A percentile compares a stretch with the other conserved stretches of the same genome.
Evolutionary conservation across 2,888 invertebrate genomes (phyloP).

Genomic region (Sabatieria punctata): DNA sequence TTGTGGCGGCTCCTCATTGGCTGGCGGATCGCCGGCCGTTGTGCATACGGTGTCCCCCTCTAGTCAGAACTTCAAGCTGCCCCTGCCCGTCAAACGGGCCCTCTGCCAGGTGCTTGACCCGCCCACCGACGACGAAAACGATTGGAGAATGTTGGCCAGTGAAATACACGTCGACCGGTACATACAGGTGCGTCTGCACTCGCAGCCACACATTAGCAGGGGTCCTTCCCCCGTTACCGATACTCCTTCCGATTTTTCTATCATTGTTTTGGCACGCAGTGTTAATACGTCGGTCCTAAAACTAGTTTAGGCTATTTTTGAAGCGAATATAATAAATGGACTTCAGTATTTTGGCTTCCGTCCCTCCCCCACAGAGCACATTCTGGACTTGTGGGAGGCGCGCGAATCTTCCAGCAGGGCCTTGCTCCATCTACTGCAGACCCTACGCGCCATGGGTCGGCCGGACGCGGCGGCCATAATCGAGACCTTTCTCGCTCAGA

Average conservation of each 20-base stretch:
- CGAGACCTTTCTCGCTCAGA: conserved; percentile 10
- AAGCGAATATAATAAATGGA: too few relatives aligned
- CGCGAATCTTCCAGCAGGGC: conserved; percentile 15
- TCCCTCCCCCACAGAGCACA: conserved; percentile 67
- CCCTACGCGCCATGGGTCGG: conserved; percentile 23
- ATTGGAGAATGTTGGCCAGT: conserved; percentile 84
- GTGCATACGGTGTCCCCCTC: too few relatives aligned
- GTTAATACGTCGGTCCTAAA: too few relatives aligned
- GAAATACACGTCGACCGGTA: conserved; percentile 68
- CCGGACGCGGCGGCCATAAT: conserved; percentile 20
- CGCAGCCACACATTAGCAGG: too few relatives aligned
- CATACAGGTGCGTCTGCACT: conserved; percentile 20
- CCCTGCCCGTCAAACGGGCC: conserved; percentile 49
- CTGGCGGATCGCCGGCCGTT: too few relatives aligned
- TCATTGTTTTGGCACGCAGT: too few relatives aligned
- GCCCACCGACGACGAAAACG: conserved; percentile 69
- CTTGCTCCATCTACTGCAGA: conserved; percentile 21
- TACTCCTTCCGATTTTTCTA: too few relatives aligned
- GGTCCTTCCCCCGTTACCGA: too few relatives aligned
- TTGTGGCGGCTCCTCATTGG: too few relatives aligned
- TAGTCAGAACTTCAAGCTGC: conserved; percentile 28
- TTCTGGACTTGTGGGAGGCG: conserved; percentile 25
- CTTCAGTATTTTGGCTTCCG: conserved; percentile 66
- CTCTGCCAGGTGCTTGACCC: conserved; percentile 68
- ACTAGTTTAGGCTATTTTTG: too few relatives aligned